Base-by-base conservation (phyloP, 2,113 vertebrate genomes). In the Rhinopomastus cyanomelas region DNA sequence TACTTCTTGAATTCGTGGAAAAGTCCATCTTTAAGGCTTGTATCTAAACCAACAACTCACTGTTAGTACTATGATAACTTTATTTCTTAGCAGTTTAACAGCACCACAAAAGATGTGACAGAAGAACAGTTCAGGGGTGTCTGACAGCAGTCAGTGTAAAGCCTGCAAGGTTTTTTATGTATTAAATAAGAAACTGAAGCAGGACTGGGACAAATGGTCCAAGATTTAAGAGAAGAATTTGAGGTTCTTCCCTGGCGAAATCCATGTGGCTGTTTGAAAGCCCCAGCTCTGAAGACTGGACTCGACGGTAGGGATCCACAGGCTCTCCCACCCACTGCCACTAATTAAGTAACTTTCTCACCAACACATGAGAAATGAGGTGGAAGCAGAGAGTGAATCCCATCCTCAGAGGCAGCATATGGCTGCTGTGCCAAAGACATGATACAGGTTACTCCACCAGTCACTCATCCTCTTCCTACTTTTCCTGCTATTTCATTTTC, bases 1-100 rank as follows among this genome's bases (percentile, higher is more conserved):
- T 99, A 99, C 92, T 99, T 99, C 97, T 99, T 99, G 97, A 99
- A 99, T 92, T 99, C 99, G 21, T 99, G 99, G 96, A 99, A 99
- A 96, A 99, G 98, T 87, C 99, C 99, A 94, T 99, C 99, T 96
- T 99, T 99, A 95, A 99, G 98, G 97, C 99, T 99, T 96, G 99
- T 99, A 97, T 99, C 99, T 99, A 96, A 92, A 95, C 18, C 52
- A 74, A 74, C 22, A 83, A 65, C 61, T 4, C 80, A 87, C 93
- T 18, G 46, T 92, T 64, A 95, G 46, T 37, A 51, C 8, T 60
- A 53, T 10, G 67, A n/a, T 59, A 57, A 22, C 1, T 0, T 42
- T 1, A 2, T 5, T 32, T 53, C 17, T 34, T 21, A 77, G n/a
- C 27, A 23, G 18, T 9, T 30, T 77, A 68, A n/a, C 0, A 79